Evolutionary conservation across 2,888 invertebrate species (phyloP), one percentile per base, ranked within the genome.

Genomic region (Mythimna lalbum): DNA sequence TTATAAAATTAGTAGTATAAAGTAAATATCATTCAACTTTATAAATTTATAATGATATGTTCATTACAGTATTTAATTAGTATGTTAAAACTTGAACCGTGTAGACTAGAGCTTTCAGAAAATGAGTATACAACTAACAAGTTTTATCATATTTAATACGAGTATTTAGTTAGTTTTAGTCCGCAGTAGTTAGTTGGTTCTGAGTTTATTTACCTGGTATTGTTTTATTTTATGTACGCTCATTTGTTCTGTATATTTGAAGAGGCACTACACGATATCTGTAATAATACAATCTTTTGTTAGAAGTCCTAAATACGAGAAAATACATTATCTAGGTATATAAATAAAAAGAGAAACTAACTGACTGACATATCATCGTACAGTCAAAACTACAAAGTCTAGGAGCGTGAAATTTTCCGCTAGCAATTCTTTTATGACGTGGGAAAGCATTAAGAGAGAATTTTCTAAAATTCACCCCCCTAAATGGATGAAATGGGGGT

Each of bases 91-190:
- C 14, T 43, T 14, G 4, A 33, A 36, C 55, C n/a, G 0, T 49
- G 39, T 4, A 66, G 36, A 55, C 31, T 14, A 7, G 21, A 50
- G 39, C 19, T 50, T 23, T 43, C 27, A 55, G 55, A 60, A 52
- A 59, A 66, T 47, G 19, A 57, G 21, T 62, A 36, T 31, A 63
- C 39, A 12, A 31, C 33, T 55, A 78, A 61, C 39, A 39, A 62
- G 39, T 53, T 78, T 73, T 72, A 66, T 65, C 36, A 63, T 66
- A 66, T 73, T 72, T 63, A 59, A 55, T 65, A 49, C 17, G 10
- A 65, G 33, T 63, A 50, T 59, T 79, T 77, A 52, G 47, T 52
- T 39, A 39, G 14, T 14, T 39, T 39, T 39, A 39, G 0, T 63
- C 50, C 39, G 33, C 31, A n/a, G 27, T 69, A 57, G 53, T 81